Evolutionary conservation across 2,888 invertebrate genomes (phyloP), one percentile per base, ranked within the genome.

Genomic region (Tenodera sinensis): DNA sequence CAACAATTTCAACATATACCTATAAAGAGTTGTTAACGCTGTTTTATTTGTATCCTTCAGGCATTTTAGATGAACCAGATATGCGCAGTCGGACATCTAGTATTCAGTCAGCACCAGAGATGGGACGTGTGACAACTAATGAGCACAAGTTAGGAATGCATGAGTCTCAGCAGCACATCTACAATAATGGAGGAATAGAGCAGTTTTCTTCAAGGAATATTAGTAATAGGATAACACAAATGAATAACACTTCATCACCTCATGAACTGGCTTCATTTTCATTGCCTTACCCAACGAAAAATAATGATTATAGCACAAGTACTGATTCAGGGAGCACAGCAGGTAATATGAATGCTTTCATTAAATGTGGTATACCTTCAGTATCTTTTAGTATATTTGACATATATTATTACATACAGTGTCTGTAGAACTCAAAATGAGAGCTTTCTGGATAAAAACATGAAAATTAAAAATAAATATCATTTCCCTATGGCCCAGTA

Each of bases 91-190:
- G 96, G 81, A 96, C 96, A 4, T 96, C 96, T 81, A 96, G 96
- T 91, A 94, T 96, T 47, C 96, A 96, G 86, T 96, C 96, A 0
- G 96, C 96, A 0, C 96, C 96, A 14, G 96, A 96, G 91, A 93
- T 93, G 88, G 93, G 92, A 25, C 88, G 34, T 82, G 15, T 25
- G 25, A 20, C 28, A 34, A 71, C 20, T 28, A 84, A 34, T 28
- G 83, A 87, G 83, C 87, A 84, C 12, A 83, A 47, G 2, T 27
- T 71, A 28, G 28, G 34, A 71, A 47, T 27, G 12, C 85, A 88
- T 82, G 83, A 83, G 20, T 6, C 54, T 71, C 54, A 71, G 54
- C 88, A 30, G 71, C 83, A 14, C 42, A 25, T 83, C n/a, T 85
- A 47, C 83, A 86, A 27, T 20, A 71, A 71, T 71, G 28, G 71